These are phyloP conservation scores for Trematomus loennbergii DNA, from an alignment of 2,113 vertebrate genomes.

Conservation along the genomic window DNA sequence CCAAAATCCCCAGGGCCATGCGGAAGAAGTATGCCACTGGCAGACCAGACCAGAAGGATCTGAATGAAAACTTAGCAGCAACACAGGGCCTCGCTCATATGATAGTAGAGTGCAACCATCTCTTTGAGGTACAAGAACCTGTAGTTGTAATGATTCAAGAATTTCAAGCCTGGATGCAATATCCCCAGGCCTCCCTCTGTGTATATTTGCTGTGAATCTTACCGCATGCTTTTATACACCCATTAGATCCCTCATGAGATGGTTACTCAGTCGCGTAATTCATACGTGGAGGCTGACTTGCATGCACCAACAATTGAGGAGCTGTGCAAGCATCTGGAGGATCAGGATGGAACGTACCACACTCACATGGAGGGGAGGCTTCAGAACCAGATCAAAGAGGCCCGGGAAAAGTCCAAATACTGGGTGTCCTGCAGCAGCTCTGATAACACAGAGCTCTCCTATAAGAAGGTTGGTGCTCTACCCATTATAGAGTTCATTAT, in stretches of 20 bases:
- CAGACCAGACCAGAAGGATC: conserved; percentile 97
- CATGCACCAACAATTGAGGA: conserved; percentile 90
- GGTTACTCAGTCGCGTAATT: conserved; percentile 92
- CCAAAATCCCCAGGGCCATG: conserved; percentile 88
- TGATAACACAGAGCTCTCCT: conserved; percentile 92
- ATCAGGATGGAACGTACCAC: conserved; percentile 87
- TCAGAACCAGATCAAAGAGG: conserved; percentile 93
- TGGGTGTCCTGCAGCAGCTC: conserved; percentile 91
- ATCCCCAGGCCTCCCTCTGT: conserved; percentile 6
- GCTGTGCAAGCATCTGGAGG: conserved; percentile 90
- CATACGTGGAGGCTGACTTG: conserved; percentile 92
- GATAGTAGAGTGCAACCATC: conserved; percentile 94
- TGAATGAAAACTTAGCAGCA: conserved; percentile 96
- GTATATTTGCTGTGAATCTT: conserved; percentile 27
- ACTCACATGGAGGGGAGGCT: conserved; percentile 89
- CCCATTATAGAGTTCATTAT: background rate
- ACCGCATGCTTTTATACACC: conserved; percentile 17
- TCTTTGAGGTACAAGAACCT: conserved; percentile 92
- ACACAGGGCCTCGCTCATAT: conserved; percentile 97
- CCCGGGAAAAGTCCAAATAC: conserved; percentile 94
- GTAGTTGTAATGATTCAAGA: conserved; percentile 25
- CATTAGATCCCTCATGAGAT: conserved; percentile 93
- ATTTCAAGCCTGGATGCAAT: conserved; percentile 37
- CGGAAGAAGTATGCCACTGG: conserved; percentile 97
- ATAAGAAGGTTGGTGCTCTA: conserved; percentile 90